Conservation (phyloP, 2,888 invertebrate genomes). For the Eupeodes latifasciatus region DNA sequence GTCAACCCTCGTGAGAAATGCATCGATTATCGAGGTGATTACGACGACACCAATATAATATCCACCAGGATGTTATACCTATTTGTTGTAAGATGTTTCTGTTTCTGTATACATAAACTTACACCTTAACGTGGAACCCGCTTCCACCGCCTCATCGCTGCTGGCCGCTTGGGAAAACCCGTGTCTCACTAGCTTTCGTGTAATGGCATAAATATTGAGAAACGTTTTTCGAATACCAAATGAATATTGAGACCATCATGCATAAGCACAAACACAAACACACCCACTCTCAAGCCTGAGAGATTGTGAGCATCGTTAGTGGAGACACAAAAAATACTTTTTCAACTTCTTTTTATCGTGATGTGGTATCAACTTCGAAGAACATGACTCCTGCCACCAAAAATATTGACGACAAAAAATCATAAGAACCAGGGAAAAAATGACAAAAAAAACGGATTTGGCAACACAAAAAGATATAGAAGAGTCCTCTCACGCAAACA, state of each 20-base stretch:
- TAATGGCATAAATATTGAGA: constrained; percentile 68
- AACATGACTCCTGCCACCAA: constrained; percentile 58
- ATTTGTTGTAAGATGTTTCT: not conserved
- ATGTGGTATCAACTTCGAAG: constrained; percentile 58
- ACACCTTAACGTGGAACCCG: constrained; percentile 4
- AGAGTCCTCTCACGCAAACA: constrained; percentile 63
- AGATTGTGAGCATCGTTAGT: constrained; percentile 21
- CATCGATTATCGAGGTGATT: constrained; percentile 58
- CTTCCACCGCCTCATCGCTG: not conserved
- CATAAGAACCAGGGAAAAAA: constrained; percentile 32
- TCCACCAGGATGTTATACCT: not conserved
- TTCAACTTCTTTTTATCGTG: constrained; percentile 40
- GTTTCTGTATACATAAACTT: not conserved
- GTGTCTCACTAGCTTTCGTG: constrained; percentile 44
- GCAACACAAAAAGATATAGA: constrained; percentile 36
- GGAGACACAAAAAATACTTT: constrained; percentile 20
- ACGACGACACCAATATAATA: constrained; percentile 46
- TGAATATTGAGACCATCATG: constrained; percentile 37
- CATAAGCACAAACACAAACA: not conserved
- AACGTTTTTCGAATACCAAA: constrained; percentile 67
- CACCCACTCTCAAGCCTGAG: not conserved
- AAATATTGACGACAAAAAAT: constrained; percentile 37
- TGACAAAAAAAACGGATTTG: constrained; percentile 15
- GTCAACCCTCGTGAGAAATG: constrained; percentile 30
- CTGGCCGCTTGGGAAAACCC: constrained; percentile 39